These are phyloP conservation scores for Protobothrops flavoviridis DNA, from an alignment of 2,113 vertebrate species.

Conservation along the genomic window DNA sequence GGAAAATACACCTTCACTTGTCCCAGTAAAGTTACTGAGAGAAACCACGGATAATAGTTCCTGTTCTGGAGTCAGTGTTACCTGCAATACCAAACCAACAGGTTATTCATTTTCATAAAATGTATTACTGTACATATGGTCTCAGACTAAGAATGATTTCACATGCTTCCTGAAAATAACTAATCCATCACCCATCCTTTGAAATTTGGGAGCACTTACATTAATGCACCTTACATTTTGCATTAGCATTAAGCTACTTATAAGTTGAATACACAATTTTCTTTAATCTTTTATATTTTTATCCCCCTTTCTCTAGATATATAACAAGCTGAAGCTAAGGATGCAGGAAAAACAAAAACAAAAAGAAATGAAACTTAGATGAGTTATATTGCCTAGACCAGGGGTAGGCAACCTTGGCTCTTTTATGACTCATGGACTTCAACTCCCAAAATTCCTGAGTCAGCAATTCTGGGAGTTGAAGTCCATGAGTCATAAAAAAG, in stretches of 20 bases:
- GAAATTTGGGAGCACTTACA: background rate
- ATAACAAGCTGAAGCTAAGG: background rate
- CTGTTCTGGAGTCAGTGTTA: slow-evolving; percentile 65
- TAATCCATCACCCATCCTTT: background rate
- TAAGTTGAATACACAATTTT: background rate
- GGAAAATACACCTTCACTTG: slow-evolving; percentile 78
- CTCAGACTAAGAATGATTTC: background rate
- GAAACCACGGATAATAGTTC: slow-evolving; percentile 76
- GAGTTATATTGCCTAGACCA: background rate
- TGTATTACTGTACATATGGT: background rate
- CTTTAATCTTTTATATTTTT: background rate
- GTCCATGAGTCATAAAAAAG: no score
- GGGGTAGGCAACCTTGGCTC: no score
- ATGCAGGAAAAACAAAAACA: no score
- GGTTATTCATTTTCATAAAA: background rate
- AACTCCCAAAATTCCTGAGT: no score
- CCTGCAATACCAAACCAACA: slow-evolving; percentile 57
- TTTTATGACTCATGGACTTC: no score
- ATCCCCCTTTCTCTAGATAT: accelerated
- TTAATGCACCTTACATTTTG: background rate
- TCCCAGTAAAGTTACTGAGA: slow-evolving; percentile 79
- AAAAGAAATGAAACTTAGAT: background rate
- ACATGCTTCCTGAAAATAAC: background rate
- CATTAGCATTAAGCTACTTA: background rate
- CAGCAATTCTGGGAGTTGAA: no score